Base-by-base conservation (phyloP, 2,113 vertebrate species). In the Brachypodius melanocephalos region DNA sequence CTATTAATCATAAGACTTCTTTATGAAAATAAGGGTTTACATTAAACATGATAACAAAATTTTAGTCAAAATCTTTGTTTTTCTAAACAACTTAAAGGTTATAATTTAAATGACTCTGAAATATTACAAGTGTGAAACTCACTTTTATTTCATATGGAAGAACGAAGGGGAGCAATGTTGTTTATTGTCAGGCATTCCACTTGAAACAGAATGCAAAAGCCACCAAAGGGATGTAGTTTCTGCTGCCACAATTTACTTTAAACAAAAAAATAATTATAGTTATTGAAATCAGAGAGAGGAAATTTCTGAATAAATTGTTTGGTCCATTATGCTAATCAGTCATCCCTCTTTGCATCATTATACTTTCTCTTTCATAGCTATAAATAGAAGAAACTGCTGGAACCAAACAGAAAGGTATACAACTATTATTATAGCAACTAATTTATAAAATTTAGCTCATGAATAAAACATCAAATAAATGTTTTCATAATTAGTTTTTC, bases 401-500 rank as follows among this genome's bases (percentile, higher is more conserved):
- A 97, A 85, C 26, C 42, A 68, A 90, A 89, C 4, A 88, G 13
- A 69, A 90, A 89, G 48, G 21, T 78, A 76, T 71, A 88, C 61
- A 88, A 85, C 62, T 61, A 89, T 77, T 94, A 92, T 90, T 67
- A 88, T 34, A 79, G 6, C 19, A 94, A 74, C 36, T 6, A 85
- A 86, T 78, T 92, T 85, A 77, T 76, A 90, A 85, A 34, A 75
- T 91, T 85, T 73, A 75, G 7, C 6, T 94, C 67, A 94, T 95
- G 29, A 94, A 93, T 93, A 95, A 97, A 96, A 43, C n/a, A 95
- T 71, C 17, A 93, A 90, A 77, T 61, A 67, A 79, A 93, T 96
- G 66, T 69, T 83, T 85, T 84, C 54, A 71, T 79, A 17, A 89
- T 93, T 93, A 66, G 13, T 82, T 95, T 93, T 93, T 89, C 22